Evolutionary conservation across 1,140 invertebrate genomes (phyloP).

Genomic region (Solenopsis invicta): DNA sequence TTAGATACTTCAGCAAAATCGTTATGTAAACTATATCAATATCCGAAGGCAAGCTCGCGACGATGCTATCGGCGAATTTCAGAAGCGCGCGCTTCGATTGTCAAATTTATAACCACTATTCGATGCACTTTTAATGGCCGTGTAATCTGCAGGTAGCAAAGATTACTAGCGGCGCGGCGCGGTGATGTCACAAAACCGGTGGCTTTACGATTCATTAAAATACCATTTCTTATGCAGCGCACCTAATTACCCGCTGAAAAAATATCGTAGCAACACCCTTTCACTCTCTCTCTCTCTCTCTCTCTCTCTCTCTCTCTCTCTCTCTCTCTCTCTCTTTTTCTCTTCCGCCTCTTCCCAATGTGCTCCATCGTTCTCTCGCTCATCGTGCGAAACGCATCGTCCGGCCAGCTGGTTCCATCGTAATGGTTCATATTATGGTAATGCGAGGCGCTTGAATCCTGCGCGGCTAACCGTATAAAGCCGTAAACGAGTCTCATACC

Average conservation of each 20-base stretch:
- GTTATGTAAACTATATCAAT: not conserved
- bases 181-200: slow-evolving; percentile 76
- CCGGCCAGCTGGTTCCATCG: slow-evolving; percentile 55
- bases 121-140: slow-evolving; percentile 54
- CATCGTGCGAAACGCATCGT: slow-evolving; percentile 44
- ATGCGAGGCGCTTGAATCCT: slow-evolving; percentile 56
- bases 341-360: not conserved
- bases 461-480: slow-evolving; percentile 48
- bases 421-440: slow-evolving; percentile 65
- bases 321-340: not conserved
- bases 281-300: not conserved
- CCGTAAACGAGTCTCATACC: slow-evolving; percentile 59
- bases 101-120: slow-evolving; percentile 56
- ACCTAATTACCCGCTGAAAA: slow-evolving; percentile 81
- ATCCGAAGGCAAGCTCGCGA: not conserved
- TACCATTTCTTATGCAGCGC: slow-evolving; percentile 84
- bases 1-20: too few relatives aligned
- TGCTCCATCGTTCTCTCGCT: slow-evolving; percentile 62
- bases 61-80: slow-evolving; percentile 15
- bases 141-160: slow-evolving; percentile 65
- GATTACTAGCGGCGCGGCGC: slow-evolving; percentile 77
- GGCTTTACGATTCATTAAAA: slow-evolving; percentile 84
- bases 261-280: slow-evolving; percentile 76
- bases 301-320: slow-evolving; percentile 16
- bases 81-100: slow-evolving; percentile 23